Base-by-base conservation (phyloP, 2,113 vertebrate genomes). In the Cyanoramphus novaezelandiae region DNA sequence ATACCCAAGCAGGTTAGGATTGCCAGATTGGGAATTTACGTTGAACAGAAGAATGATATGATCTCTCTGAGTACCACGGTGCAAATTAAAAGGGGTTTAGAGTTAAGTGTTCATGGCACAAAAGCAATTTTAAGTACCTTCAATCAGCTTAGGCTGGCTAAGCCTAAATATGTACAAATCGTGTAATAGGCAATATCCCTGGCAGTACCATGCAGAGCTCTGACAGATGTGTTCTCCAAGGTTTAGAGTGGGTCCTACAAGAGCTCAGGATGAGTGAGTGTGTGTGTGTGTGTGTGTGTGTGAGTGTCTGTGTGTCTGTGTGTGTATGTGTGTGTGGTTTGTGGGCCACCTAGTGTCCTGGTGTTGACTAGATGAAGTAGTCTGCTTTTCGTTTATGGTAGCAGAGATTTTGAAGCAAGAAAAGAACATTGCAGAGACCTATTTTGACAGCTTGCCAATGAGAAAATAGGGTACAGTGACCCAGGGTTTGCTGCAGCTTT, bases 81-180 rank as follows among this genome's bases (percentile, higher is more conserved):
- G 97, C 98, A 98, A 98, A 98, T 98, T 98, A 98, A 97, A 98
- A 98, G 97, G 97, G 98, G 98, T 99, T 98, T 98, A 98, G 96
- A 88, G 82, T 98, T 98, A 98, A 98, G 98, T 98, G 98, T 92
- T 98, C 97, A 97, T 98, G 94, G 97, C 98, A 98, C 97, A 98
- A 97, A 97, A 98, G 98, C 97, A 98, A 98, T 98, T 98, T 98
- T 98, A 98, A 99, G 98, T 98, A 98, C 98, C 97, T 96, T 87
- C 98, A 98, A 99, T 98, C 98, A 97, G 98, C 98, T 99, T 99
- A 98, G 97, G 95, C 94, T 89, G 95, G 95, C 98, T 98, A 98
- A 99, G 98, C 98, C 97, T 98, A 98, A 98, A 98, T 97, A 98
- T 98, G 98, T 98, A 98, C 98, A 98, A 98, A 98, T 98, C 96